Evolutionary conservation across 1,140 invertebrate species (phyloP), one percentile per base, ranked within the genome.

Genomic region (Drosophila willistoni): DNA sequence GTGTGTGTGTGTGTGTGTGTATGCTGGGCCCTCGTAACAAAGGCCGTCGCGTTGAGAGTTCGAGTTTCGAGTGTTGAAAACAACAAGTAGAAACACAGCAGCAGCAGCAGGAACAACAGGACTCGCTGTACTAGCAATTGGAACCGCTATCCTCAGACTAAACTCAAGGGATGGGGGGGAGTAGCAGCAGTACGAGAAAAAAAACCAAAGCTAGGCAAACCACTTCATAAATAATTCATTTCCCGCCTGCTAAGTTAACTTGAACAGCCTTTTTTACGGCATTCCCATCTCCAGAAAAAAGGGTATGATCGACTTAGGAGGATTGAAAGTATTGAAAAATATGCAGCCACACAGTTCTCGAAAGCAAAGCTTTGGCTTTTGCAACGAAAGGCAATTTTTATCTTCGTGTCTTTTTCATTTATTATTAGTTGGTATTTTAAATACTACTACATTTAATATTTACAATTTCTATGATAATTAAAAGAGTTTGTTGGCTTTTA

Each of bases 191-290:
- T 12, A 29, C 17, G 36, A 34, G 47, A 64, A 69, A 77, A 64
- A 70, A 76, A 69, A 77, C 69, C 75, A 78, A 66, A 76, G 70
- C 64, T 65, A 69, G 73, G 74, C 79, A 86, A 77, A 87, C 80
- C 90, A 90, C 90, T 91, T 91, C 90, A 91, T 91, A 91, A 91
- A 91, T 91, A 91, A 91, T 91, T 91, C 90, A 91, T 91, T 91
- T 90, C 80, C 81, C 79, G 86, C 76, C 79, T 82, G 79, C 77
- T 80, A 79, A 78, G 83, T 85, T 71, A 80, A 84, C 83, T 87
- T 89, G 69, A 82, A 77, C 83, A 79, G 73, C 84, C 83, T 85
- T 80, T 68, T 63, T 84, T 69, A 61, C 70, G 73, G 66, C 22
- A 59, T 76, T 64, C 56, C 57, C 72, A 41, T 13, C 7, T 9